These are phyloP conservation scores for Cosmorhoe ocellata DNA, from an alignment of 2,888 invertebrate species.

Conservation along the genomic window DNA sequence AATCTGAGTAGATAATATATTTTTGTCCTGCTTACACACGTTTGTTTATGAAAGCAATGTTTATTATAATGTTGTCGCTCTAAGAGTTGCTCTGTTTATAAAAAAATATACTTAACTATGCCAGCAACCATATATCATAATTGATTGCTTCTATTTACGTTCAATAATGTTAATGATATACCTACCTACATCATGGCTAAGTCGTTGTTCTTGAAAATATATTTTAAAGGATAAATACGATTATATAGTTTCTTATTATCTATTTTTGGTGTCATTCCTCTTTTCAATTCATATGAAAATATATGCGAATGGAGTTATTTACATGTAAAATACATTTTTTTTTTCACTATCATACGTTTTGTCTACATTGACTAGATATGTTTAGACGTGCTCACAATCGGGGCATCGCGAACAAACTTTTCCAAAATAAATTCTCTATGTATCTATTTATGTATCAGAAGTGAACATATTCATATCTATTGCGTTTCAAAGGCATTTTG, in stretches of 20 bases:
- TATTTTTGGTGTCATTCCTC: conserved; percentile 49
- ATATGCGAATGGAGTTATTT: conserved; percentile 77
- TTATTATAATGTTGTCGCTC: neutral
- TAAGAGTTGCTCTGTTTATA: conserved; percentile 14
- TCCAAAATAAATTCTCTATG: conserved; percentile 74
- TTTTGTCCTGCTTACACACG: too few species aligned
- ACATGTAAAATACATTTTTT: conserved; percentile 49
- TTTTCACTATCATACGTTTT: conserved; percentile 48
- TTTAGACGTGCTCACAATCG: conserved; percentile 70
- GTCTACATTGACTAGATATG: conserved; percentile 81
- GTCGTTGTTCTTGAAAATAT: conserved; percentile 29
- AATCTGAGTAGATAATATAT: too few species aligned
- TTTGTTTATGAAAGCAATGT: too few species aligned
- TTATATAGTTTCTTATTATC: conserved; percentile 40
- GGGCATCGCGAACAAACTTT: conserved; percentile 62
- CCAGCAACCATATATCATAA: conserved; percentile 3
- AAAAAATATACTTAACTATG: conserved; percentile 21
- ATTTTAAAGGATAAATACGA: conserved; percentile 40
- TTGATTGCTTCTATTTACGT: neutral
- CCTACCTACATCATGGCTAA: conserved; percentile 1
- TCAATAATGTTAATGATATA: conserved; percentile 7
- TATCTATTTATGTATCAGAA: conserved; percentile 44
- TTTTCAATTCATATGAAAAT: conserved; percentile 55
- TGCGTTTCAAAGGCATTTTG: conserved; percentile 77
- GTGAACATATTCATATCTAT: conserved; percentile 75